These are phyloP conservation scores for Stenchaetothrips biformis DNA, from an alignment of 2,888 invertebrate species.

Conservation along the genomic window DNA sequence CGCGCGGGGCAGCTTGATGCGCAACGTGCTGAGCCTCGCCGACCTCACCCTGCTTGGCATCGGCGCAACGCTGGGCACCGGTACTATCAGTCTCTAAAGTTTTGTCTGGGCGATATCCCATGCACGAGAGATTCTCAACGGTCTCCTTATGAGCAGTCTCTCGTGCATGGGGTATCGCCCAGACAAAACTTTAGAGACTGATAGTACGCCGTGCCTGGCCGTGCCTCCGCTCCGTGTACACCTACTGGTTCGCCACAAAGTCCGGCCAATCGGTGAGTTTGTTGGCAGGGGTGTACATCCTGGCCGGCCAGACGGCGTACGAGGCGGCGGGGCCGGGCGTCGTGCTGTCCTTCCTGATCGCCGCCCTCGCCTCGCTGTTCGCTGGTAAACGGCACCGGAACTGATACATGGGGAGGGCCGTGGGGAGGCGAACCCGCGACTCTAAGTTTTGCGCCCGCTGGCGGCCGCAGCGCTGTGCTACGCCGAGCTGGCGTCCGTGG, in stretches of 20 bases:
- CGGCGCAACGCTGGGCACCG: constrained; percentile 6
- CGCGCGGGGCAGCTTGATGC: not conserved
- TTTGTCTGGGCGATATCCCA: no score
- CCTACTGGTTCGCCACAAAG: no score
- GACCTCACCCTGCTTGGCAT: constrained; percentile 9
- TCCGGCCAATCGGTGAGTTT: no score
- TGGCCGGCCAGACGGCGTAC: not conserved
- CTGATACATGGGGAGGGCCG: no score
- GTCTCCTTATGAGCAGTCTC: no score
- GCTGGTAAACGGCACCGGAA: not conserved
- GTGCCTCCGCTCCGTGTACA: no score
- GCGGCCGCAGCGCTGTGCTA: constrained; percentile 34
- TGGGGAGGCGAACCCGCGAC: no score
- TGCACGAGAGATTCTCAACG: no score
- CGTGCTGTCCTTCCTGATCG: constrained; percentile 2
- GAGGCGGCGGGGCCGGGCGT: not conserved
- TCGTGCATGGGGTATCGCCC: no score
- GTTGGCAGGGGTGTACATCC: not conserved
- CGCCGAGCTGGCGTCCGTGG: constrained; percentile 34
- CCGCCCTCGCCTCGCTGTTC: not conserved
- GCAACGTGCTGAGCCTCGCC: not conserved
- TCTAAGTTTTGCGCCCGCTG: not conserved
- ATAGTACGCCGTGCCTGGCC: no score
- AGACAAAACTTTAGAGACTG: no score
- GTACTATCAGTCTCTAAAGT: not conserved